Conservation (phyloP, 1,140 invertebrate genomes). For the Brachionus asplanchnoidis region DNA sequence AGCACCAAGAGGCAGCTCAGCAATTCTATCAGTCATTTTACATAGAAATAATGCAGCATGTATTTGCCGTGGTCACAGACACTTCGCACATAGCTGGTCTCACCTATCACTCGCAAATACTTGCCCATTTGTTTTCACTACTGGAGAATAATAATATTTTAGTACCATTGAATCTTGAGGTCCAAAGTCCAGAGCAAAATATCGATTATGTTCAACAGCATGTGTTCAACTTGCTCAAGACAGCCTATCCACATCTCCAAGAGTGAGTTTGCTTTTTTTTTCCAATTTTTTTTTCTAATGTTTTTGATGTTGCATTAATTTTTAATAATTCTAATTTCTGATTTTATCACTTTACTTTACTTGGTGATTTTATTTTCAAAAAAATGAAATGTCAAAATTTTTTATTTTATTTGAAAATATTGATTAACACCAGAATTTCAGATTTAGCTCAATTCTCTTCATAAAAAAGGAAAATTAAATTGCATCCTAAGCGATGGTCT, state of each 20-base stretch:
- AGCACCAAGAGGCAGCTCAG: slow-evolving; percentile 77
- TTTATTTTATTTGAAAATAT: too few species aligned
- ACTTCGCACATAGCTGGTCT: slow-evolving; percentile 86
- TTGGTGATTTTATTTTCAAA: too few species aligned
- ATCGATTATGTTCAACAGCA: slow-evolving; percentile 67
- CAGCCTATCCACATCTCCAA: slow-evolving; percentile 63
- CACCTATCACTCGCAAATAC: slow-evolving; percentile 37
- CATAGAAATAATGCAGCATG: slow-evolving; percentile 93
- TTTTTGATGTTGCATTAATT: too few species aligned
- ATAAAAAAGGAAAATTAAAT: too few species aligned
- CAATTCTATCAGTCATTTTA: slow-evolving; percentile 97
- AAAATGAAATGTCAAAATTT: too few species aligned
- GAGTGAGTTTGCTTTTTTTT: not conserved
- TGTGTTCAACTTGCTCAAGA: slow-evolving; percentile 82
- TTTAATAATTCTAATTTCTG: too few species aligned
- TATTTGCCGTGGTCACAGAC: slow-evolving; percentile 95
- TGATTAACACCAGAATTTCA: too few species aligned
- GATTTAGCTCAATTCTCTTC: too few species aligned
- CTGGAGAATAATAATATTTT: slow-evolving; percentile 37
- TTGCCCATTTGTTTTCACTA: slow-evolving; percentile 33
- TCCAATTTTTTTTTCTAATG: too few species aligned
- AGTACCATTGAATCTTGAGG: slow-evolving; percentile 28
- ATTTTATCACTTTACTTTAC: too few species aligned
- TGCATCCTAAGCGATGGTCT: too few species aligned
- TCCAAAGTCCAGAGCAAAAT: slow-evolving; percentile 45